Conservation (phyloP, 1,140 invertebrate species). For the Lepidurus arcticus region DNA sequence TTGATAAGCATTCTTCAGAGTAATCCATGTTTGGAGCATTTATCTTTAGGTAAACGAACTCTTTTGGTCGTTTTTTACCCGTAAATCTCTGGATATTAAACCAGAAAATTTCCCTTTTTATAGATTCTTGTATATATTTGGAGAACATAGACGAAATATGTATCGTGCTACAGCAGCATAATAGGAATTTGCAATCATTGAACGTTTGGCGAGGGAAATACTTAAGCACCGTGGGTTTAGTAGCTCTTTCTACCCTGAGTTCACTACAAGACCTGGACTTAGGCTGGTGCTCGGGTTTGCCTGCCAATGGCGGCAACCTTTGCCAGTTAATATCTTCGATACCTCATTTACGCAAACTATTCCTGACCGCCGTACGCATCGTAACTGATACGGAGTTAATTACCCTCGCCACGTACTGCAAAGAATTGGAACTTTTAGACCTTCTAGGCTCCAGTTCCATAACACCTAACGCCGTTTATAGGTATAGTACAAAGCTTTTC, state of each 20-base stretch:
- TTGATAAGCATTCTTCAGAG: background rate
- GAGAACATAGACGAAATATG: background rate
- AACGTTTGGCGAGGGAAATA: background rate
- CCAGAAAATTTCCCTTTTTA: background rate
- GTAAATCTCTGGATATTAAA: background rate
- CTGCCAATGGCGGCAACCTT: slow-evolving; percentile 24
- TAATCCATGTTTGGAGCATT: background rate
- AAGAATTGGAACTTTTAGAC: background rate
- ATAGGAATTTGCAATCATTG: background rate
- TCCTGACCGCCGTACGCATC: slow-evolving; percentile 25
- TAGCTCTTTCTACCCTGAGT: background rate
- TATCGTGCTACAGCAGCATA: background rate
- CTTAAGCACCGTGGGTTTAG: background rate
- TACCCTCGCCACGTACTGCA: slow-evolving; percentile 10
- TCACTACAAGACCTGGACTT: slow-evolving; percentile 11
- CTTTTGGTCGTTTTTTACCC: background rate
- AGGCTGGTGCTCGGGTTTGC: slow-evolving; percentile 24
- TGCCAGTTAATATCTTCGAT: background rate
- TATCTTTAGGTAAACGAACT: slow-evolving; percentile 21
- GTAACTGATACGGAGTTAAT: slow-evolving; percentile 24
- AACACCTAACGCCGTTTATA: too few species aligned
- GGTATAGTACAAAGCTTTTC: too few species aligned
- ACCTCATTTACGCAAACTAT: slow-evolving; percentile 17
- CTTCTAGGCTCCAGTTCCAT: too few species aligned
- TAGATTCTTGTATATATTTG: background rate